Evolutionary conservation across 2,113 vertebrate species (phyloP).

Genomic region (Proterorhinus semilunaris): DNA sequence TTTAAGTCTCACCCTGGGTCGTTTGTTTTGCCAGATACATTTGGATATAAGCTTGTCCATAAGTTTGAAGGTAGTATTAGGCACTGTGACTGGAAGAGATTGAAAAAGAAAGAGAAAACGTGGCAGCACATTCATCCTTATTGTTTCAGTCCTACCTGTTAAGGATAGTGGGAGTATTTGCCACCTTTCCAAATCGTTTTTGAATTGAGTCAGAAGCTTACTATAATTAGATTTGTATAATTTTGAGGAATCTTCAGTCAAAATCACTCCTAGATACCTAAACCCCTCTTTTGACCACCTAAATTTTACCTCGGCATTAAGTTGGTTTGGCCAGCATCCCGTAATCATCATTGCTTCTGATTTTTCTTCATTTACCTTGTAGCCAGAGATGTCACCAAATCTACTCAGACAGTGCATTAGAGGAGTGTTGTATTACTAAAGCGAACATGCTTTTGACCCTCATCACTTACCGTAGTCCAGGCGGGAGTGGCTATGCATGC

Average conservation of each 20-base stretch:
- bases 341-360: not conserved
- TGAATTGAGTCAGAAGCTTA: not conserved
- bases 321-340: not conserved
- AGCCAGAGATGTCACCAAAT: not conserved
- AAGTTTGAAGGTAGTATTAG: not conserved
- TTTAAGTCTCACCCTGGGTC: not conserved
- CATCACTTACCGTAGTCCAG: no score
- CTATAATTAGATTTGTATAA: not conserved
- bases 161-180: not conserved
- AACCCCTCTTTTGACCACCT: not conserved
- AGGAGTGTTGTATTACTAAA: no score
- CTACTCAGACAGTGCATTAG: no score
- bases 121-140: not conserved
- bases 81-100: not conserved
- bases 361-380: not conserved
- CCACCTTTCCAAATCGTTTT: not conserved
- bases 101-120: not conserved
- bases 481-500: no score
- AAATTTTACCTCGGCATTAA: not conserved
- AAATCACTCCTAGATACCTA: not conserved
- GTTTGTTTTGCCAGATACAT: not conserved
- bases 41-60: slow-evolving; percentile 3
- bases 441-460: no score
- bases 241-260: not conserved
- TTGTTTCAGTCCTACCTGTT: not conserved